Base-by-base conservation (phyloP, 2,113 vertebrate genomes). In the Leucosticte australis region DNA sequence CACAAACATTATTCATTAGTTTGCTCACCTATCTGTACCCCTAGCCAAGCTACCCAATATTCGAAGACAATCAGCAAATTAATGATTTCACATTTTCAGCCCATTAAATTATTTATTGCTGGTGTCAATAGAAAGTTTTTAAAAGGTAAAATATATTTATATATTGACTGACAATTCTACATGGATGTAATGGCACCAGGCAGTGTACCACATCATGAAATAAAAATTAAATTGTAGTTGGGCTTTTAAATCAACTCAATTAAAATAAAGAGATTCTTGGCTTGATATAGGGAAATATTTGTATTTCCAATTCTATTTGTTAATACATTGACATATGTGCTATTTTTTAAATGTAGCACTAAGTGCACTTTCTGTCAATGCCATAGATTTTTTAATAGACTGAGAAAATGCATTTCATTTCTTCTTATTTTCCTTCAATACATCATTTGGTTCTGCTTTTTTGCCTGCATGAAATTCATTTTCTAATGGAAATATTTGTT, bases 401-500 rank as follows among this genome's bases (percentile, higher is more conserved):
- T 98, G 99, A 99, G 99, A 99, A 99, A 99, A 99, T 99, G 99
- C 99, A 99, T 99, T 99, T 99, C 99, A 98, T 99, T 99, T 99
- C 98, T 98, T 98, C 99, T 99, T 99, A 99, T 99, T 99, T 99
- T 99, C 99, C 99, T 99, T 99, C 99, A 99, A 99, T 99, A 99
- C 99, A 99, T 99, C 99, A 99, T 99, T 99, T 99, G 99, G 99
- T 99, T 99, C 99, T 99, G 99, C 99, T 99, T 99, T 98, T 99
- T 99, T 99, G 98, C 99, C 98, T 98, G 98, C 99, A 99, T 99
- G 99, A 99, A 99, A 99, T 99, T 99, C 99, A 99, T 99, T 99
- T 99, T 99, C 99, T 99, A 99, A 99, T 99, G 99, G 99, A 99
- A 99, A 99, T 99, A 99, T 99, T 99, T 99, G 99, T 99, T 99